Conservation (phyloP, 2,797 vertebrate genomes). For the Prunella strophiata region DNA sequence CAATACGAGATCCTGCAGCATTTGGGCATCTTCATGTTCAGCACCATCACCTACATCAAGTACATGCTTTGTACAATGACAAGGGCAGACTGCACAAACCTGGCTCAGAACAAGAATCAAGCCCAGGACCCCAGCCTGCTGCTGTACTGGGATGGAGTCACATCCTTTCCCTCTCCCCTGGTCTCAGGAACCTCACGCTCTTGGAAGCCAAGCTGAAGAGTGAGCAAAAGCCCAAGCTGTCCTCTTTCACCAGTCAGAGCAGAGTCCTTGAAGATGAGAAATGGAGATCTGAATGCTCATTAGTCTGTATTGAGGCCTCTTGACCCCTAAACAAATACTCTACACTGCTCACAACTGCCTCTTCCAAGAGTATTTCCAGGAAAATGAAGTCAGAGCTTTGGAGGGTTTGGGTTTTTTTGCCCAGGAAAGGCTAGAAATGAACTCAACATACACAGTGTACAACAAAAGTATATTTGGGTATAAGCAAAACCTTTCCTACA, state of each 20-base stretch:
- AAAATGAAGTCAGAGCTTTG: neutral
- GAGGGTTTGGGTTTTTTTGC: neutral
- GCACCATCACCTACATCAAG: neutral
- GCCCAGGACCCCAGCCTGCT: neutral
- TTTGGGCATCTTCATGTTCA: neutral
- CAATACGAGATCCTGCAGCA: neutral
- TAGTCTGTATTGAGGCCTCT: neutral
- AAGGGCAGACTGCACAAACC: neutral
- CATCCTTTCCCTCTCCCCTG: neutral
- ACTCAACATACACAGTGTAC: neutral
- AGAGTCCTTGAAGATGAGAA: neutral
- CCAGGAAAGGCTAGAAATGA: neutral
- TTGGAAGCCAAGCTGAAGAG: neutral
- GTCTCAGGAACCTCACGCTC: neutral
- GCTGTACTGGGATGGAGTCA: rapidly evolving
- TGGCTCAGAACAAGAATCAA: neutral
- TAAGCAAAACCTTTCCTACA: neutral
- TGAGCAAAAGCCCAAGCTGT: rapidly evolving
- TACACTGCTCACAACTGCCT: neutral
- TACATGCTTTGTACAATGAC: rapidly evolving
- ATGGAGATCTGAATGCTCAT: neutral
- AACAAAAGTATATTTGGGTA: neutral
- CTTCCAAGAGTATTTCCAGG: neutral
- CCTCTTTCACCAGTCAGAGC: neutral
- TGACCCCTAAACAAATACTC: neutral